Evolutionary conservation across 2,888 invertebrate species (phyloP).

Genomic region (Minunthozetes semirufus): DNA sequence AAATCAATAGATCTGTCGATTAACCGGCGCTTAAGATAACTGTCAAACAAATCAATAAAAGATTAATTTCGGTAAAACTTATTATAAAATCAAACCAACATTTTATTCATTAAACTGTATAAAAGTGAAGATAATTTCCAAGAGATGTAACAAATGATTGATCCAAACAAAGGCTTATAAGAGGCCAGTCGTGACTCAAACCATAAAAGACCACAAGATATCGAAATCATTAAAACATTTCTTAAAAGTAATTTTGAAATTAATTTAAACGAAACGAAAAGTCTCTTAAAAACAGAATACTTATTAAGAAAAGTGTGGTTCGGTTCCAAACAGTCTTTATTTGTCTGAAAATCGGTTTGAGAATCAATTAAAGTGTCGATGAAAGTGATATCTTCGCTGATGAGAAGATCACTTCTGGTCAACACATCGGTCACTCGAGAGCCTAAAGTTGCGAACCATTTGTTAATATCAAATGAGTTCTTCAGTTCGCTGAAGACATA

Average conservation of each 20-base stretch:
- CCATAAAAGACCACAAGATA: neutral
- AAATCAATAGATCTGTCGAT: neutral
- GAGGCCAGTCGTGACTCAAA: neutral
- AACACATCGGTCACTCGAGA: neutral
- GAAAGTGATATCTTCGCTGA: slow-evolving; percentile 15
- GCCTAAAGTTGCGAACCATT: neutral
- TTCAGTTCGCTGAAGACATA: neutral
- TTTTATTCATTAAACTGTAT: neutral
- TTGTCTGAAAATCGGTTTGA: neutral
- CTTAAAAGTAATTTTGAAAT: neutral
- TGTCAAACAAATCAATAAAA: neutral
- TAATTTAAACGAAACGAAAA: neutral
- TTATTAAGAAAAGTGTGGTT: neutral
- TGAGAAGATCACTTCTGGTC: neutral
- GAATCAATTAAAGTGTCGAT: neutral
- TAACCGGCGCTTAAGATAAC: neutral
- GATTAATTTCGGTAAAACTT: neutral
- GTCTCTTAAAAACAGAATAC: neutral
- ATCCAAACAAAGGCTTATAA: neutral
- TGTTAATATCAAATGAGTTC: neutral
- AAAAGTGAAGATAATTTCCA: neutral
- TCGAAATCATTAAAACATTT: neutral
- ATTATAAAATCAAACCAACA: neutral
- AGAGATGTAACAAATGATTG: neutral
- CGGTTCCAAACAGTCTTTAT: neutral